Percentiles rank a stretch among this genome's conserved stretches.
Conservation (phyloP, 2,113 vertebrate species). For the Dipodomys spectabilis region DNA sequence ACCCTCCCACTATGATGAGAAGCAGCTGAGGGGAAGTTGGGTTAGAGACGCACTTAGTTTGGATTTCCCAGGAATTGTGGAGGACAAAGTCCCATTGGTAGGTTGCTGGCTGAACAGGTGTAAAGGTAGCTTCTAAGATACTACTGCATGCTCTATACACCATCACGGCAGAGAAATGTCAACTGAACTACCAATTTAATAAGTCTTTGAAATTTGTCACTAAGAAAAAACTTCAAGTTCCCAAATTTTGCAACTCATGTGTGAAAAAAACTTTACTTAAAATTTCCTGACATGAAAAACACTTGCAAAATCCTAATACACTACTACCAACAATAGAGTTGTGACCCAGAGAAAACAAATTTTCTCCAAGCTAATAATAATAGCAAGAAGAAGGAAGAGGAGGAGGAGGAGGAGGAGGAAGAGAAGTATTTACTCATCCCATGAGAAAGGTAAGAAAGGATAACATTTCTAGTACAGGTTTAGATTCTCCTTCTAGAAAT, state of each 20-base stretch:
- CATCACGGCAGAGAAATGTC: not conserved
- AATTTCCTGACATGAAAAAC: not conserved
- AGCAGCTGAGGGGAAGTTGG: not conserved
- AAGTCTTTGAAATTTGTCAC: not conserved
- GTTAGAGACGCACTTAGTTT: not conserved
- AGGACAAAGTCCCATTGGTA: not conserved
- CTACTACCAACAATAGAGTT: not conserved
- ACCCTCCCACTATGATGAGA: not conserved
- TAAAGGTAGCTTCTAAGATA: not conserved
- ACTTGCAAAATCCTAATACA: not conserved
- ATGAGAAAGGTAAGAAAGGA: no score
- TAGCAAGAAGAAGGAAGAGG: no score
- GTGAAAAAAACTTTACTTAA: slow-evolving; percentile 15
- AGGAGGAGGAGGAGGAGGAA: no score
- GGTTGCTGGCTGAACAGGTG: not conserved
- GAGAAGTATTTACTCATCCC: no score
- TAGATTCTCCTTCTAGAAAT: no score
- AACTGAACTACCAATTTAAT: slow-evolving; percentile 17
- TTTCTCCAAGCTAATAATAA: not conserved
- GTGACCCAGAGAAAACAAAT: no score
- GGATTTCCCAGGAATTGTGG: not conserved
- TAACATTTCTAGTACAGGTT: no score
- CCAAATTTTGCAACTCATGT: not conserved
- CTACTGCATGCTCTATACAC: not conserved
- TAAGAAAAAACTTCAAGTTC: slow-evolving; percentile 18